A percentile compares a stretch with the other conserved stretches of the same genome.
Evolutionary conservation across 1,140 invertebrate genomes (phyloP).

Genomic region (Latrodectus geometricus): DNA sequence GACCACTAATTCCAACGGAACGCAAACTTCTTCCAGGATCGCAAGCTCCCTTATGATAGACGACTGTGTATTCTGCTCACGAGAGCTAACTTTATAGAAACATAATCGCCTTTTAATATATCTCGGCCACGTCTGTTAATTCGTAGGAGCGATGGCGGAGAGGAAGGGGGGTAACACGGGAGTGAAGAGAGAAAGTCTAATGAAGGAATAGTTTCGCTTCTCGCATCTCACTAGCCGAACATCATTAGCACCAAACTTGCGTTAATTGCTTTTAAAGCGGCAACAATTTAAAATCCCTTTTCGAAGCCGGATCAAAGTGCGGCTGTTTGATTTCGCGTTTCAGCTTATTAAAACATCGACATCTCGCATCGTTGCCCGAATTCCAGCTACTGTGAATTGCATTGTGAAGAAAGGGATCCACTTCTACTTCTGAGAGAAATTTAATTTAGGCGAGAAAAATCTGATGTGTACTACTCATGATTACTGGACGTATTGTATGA

Average conservation of each 20-base stretch:
- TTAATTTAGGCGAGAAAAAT: too few species aligned
- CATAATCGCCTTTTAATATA: constrained; percentile 60
- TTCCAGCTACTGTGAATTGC: background rate
- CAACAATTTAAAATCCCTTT: constrained; percentile 27
- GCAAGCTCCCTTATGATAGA: constrained; percentile 31
- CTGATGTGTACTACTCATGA: too few species aligned
- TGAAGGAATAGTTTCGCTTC: constrained; percentile 44
- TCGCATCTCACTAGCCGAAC: constrained; percentile 23
- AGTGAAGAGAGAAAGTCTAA: background rate
- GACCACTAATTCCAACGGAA: constrained; percentile 17
- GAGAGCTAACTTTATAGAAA: constrained; percentile 57
- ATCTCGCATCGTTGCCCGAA: background rate
- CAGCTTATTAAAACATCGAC: constrained; percentile 6
- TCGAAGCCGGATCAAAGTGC: background rate
- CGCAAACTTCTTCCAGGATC: constrained; percentile 7
- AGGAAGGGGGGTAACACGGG: background rate
- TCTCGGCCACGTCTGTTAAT: background rate
- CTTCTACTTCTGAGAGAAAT: background rate
- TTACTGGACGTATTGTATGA: too few species aligned
- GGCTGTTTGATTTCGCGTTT: constrained; percentile 14
- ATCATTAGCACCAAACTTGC: constrained; percentile 40
- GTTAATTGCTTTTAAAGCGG: constrained; percentile 57
- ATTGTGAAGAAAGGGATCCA: background rate
- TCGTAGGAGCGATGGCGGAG: background rate
- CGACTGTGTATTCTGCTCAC: constrained; percentile 24